Base-by-base conservation (phyloP, 2,113 vertebrate genomes). In the Macheiramphus alcinus region DNA sequence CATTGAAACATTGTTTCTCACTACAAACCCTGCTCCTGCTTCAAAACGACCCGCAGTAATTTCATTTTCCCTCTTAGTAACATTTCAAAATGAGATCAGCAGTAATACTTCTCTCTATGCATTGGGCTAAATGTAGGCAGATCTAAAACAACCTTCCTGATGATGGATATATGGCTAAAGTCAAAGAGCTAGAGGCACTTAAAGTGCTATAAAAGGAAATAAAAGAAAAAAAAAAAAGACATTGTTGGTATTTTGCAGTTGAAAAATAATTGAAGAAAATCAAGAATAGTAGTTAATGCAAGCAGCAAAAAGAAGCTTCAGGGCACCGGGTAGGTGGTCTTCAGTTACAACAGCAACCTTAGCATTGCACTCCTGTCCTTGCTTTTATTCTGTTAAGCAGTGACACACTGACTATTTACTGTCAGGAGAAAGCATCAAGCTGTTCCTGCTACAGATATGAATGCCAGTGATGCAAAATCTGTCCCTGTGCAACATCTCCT, bases 41-140 rank as follows among this genome's bases (percentile, higher is more conserved):
- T 86, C 84, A 91, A 94, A 94, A 94, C 3, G 14, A 93, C 87
- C 71, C 61, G 80, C 78, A 93, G 86, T 82, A 95, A 91, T 96
- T 91, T 83, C 25, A 78, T 88, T 94, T 84, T 92, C 43, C n/a
- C 22, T 89, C 70, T 84, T 91, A 38, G 83, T 38, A 95, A 93
- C 90, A 90, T 62, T 96, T 88, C 63, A 93, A 80, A 88, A 95
- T 63, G 68, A 72, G 70, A 88, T 92, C 86, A 92, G 76, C 71
- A 94, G 89, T 74, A 97, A 90, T 70, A 91, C 68, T 91, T 92
- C 62, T 88, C 80, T 55, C 94, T 93, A 90, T 75, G 76, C 68
- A 93, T 5, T 2, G 4, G 76, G 48, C 63, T 93, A 95, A 95
- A 97, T 3, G 62, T 55, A 91, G 65, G 92, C 52, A 92, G 81